phyloP scores from a whole-genome alignment of 2,113 vertebrate genomes.

The Procapra przewalskii region DNA sequence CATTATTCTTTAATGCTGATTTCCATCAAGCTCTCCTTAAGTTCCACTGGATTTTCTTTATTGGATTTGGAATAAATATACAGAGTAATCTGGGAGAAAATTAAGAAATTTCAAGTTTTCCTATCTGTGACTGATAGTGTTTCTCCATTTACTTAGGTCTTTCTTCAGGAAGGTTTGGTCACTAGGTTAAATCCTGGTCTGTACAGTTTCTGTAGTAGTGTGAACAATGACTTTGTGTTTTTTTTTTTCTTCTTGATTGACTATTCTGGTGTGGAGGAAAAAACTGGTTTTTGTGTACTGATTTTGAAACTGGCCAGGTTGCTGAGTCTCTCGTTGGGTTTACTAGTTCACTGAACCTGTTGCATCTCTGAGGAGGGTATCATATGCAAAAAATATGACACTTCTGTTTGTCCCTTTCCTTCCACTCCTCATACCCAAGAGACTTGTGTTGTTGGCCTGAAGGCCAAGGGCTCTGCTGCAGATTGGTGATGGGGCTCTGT shows the following conservation, averaged over 20 bases:
- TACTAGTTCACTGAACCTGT: not conserved
- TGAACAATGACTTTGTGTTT: not conserved
- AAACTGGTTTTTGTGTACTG: not conserved
- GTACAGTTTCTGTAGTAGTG: not conserved
- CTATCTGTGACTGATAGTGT: not conserved
- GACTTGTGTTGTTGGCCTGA: not conserved
- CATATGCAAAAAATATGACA: not conserved
- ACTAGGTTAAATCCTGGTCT: not conserved
- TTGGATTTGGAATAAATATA: not conserved
- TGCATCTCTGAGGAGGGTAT: not conserved
- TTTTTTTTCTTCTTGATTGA: not conserved
- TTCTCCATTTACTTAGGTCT: not conserved
- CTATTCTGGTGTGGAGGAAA: conserved; percentile 2
- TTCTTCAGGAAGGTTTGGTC: not conserved
- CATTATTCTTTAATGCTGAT: not conserved
- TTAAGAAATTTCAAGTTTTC: not conserved
- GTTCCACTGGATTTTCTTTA: not conserved
- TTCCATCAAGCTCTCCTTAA: not conserved
- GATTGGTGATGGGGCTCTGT: too few relatives aligned
- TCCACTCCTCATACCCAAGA: not conserved
- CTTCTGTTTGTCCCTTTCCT: not conserved
- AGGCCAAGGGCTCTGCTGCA: not conserved
- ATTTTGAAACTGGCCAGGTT: not conserved
- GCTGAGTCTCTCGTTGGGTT: not conserved
- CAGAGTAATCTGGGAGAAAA: not conserved